Evolutionary conservation across 2,888 invertebrate species (phyloP).

Genomic region (Heliconius erato): DNA sequence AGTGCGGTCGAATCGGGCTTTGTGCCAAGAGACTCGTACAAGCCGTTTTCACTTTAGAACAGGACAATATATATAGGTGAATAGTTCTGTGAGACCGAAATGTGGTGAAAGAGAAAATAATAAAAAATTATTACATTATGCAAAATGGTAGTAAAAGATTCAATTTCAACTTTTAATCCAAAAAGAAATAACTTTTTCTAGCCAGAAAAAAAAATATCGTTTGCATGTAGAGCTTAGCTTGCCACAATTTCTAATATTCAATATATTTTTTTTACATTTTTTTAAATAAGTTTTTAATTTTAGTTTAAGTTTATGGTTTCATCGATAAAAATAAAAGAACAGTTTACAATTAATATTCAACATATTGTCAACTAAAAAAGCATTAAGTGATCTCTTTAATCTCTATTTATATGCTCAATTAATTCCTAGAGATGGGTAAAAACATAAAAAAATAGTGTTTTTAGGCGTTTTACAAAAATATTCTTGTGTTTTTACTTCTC

Average conservation of each 20-base stretch:
- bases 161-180: background rate
- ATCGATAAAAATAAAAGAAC: background rate
- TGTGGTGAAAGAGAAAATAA: background rate
- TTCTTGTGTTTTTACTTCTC: background rate
- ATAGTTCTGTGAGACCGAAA: background rate
- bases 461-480: background rate
- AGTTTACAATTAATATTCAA: background rate
- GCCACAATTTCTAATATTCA: too few relatives aligned
- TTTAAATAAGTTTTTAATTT: background rate
- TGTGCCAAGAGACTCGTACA: constrained; percentile 53
- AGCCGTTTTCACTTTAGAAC: constrained; percentile 50
- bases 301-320: background rate
- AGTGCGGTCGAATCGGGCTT: constrained; percentile 53
- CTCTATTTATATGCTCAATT: too few relatives aligned
- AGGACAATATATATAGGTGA: constrained; percentile 24
- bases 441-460: background rate
- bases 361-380: background rate
- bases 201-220: background rate
- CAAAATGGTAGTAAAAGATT: background rate
- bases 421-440: background rate
- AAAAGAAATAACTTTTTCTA: background rate
- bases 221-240: too few relatives aligned
- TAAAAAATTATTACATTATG: background rate
- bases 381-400: background rate
- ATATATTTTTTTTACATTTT: background rate